Evolutionary conservation across 2,888 invertebrate species (phyloP).

Genomic region (Chromoteleia sp.): DNA sequence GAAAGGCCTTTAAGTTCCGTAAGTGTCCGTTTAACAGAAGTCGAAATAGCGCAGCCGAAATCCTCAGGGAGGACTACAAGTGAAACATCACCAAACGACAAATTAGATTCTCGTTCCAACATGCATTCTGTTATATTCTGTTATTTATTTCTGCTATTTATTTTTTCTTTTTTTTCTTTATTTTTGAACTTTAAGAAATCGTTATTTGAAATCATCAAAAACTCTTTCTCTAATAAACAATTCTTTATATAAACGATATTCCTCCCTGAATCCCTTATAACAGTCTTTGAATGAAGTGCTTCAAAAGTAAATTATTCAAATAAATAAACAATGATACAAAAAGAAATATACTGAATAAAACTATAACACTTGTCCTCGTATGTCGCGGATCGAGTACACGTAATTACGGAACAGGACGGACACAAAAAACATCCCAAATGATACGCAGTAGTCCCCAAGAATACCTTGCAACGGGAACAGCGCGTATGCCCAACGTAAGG

Average conservation of each 20-base stretch:
- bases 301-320: conserved; percentile 30
- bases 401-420: conserved; percentile 67
- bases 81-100: conserved; percentile 84
- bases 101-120: conserved; percentile 79
- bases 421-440: conserved; percentile 82
- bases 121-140: background rate
- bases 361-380: conserved; percentile 40
- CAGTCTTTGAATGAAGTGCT: conserved; percentile 16
- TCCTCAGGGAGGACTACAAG: conserved; percentile 84
- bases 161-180: conserved; percentile 18
- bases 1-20: conserved; percentile 58
- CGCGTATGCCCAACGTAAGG: conserved; percentile 82
- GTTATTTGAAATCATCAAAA: conserved; percentile 4
- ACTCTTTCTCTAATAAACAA: conserved; percentile 17
- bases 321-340: conserved; percentile 5
- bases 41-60: conserved; percentile 54
- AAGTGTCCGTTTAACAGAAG: conserved; percentile 54
- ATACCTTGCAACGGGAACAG: conserved; percentile 85
- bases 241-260: conserved; percentile 20
- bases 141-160: conserved; percentile 4
- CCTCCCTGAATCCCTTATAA: conserved; percentile 36
- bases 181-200: conserved; percentile 4
- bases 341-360: conserved; percentile 17
- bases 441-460: conserved; percentile 82
- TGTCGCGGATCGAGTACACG: conserved; percentile 32